Conservation (phyloP, 2,888 invertebrate genomes). For the Amphimallon solstitiale region DNA sequence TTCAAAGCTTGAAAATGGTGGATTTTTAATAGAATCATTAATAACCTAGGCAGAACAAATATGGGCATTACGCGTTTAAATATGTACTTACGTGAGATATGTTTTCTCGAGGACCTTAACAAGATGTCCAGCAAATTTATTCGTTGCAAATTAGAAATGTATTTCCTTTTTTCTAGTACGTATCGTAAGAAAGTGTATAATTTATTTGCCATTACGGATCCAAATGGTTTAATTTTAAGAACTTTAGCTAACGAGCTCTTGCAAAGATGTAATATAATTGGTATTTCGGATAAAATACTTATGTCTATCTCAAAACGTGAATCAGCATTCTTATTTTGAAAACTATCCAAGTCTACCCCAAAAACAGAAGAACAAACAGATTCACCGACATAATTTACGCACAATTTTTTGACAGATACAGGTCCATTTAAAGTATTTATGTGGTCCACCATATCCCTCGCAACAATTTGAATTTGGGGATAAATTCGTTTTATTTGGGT, state of each 20-base stretch:
- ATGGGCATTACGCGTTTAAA: too few relatives aligned
- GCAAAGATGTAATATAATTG: not conserved
- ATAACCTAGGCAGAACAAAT: too few relatives aligned
- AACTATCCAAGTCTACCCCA: constrained; percentile 61
- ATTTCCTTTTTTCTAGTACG: constrained; percentile 54
- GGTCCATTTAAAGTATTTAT: constrained; percentile 17
- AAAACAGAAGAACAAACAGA: constrained; percentile 63
- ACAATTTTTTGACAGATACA: not conserved
- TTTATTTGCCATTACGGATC: constrained; percentile 51
- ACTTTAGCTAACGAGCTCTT: constrained; percentile 50
- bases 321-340: constrained; percentile 56
- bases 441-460: constrained; percentile 41
- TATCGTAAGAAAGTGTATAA: constrained; percentile 55
- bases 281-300: not conserved
- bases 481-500: constrained; percentile 68
- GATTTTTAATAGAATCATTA: too few relatives aligned
- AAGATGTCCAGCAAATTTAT: constrained; percentile 64
- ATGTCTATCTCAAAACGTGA: constrained; percentile 52
- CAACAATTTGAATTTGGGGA: constrained; percentile 61
- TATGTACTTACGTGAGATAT: constrained; percentile 47
- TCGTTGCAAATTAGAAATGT: constrained; percentile 51
- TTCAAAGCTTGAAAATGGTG: too few relatives aligned
- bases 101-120: constrained; percentile 52
- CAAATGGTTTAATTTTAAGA: constrained; percentile 55
- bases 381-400: not conserved